phyloP scores from a whole-genome alignment of 2,113 vertebrate genomes.

The sheep (Ovis aries) region ARS-UI_Ramb_v3.0 NC_056080.1:23049501-23050000 shows the following conservation, averaged over 20 bases:
- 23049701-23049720: not conserved
- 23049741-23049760: not conserved
- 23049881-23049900: not conserved
- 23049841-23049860: not conserved
- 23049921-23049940: not conserved
- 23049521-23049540: not conserved
- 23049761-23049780: not conserved
- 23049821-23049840: not conserved
- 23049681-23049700: not conserved
- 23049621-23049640: not conserved
- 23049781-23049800: conserved; percentile 24
- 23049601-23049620: not conserved
- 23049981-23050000: conserved; percentile 15
- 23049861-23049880: not conserved
- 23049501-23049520: not conserved
- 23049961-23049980: not conserved
- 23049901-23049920: not conserved
- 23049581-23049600: not conserved
- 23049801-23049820: not conserved
- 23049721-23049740: not conserved
- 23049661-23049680: not conserved
- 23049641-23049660: not conserved
- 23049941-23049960: conserved; percentile 36
- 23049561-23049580: not conserved
- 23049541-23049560: not conserved